Percentiles rank a stretch among this genome's conserved stretches.
Conservation (phyloP, 92 coral and sea anemone species). For the Phymanthus crucifer region DNA sequence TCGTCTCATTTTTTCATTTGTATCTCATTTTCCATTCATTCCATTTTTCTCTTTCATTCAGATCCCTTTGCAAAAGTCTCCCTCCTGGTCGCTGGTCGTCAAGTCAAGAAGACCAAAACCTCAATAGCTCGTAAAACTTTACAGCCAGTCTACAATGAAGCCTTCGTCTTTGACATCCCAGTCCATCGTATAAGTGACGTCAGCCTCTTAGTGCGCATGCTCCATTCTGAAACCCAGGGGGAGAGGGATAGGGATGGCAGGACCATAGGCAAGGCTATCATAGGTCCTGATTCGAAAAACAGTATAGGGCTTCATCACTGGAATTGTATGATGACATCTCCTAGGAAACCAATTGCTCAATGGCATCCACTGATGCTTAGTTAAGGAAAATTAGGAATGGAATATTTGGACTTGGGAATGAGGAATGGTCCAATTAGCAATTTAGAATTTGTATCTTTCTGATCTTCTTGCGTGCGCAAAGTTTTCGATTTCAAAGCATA, state of each 20-base stretch:
- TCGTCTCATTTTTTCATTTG: neutral
- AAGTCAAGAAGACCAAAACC: constrained; percentile 95
- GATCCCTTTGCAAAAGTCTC: constrained; percentile 93
- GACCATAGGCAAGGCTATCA: constrained; percentile 77
- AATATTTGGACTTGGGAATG: neutral
- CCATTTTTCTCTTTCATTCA: constrained; percentile 2
- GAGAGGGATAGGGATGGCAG: constrained; percentile 37
- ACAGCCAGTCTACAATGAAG: constrained; percentile 93
- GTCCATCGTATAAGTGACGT: constrained; percentile 92
- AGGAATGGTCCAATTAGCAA: neutral
- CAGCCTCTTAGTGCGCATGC: constrained; percentile 88
- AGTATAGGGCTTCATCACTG: constrained; percentile 97
- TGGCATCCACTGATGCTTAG: constrained; percentile 84
- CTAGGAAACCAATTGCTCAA: constrained; percentile 97
- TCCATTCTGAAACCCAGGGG: constrained; percentile 43
- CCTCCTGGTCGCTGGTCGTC: constrained; percentile 83
- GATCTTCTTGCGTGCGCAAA: no score
- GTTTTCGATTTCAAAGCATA: neutral
- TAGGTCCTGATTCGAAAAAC: constrained; percentile 85
- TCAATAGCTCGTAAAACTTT: constrained; percentile 77
- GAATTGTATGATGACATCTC: constrained; percentile 98
- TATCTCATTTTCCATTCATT: neutral
- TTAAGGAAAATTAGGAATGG: constrained; percentile 14
- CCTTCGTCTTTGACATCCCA: constrained; percentile 96
- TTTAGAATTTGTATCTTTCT: neutral